Conservation (phyloP, 2,888 invertebrate genomes). For the Unio delphinus region DNA sequence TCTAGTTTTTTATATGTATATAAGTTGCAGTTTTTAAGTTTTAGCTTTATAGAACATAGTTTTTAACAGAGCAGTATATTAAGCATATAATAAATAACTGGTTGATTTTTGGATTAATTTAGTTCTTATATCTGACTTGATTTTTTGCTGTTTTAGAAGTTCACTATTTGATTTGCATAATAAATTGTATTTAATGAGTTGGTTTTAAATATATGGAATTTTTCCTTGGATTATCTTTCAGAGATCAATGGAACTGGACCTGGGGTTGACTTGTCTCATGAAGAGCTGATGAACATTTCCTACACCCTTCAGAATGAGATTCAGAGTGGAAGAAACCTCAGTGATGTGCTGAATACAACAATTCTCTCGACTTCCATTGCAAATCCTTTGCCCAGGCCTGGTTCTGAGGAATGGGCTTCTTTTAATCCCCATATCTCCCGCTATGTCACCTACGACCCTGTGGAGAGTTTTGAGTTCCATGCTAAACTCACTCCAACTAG, state of each 20-base stretch:
- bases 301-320: conserved; percentile 12
- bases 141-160: no score
- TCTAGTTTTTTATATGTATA: no score
- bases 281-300: conserved; percentile 9
- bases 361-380: conserved; percentile 11
- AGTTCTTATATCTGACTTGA: no score
- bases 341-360: conserved; percentile 16
- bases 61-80: no score
- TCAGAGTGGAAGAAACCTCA: conserved; percentile 17
- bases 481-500: conserved; percentile 13
- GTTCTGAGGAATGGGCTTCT: conserved; percentile 13
- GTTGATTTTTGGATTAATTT: no score
- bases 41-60: neutral
- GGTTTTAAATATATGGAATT: neutral
- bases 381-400: conserved; percentile 9
- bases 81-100: no score
- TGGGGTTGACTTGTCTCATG: conserved; percentile 5
- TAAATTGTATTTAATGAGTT: neutral
- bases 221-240: neutral
- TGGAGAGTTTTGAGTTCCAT: conserved; percentile 15
- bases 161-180: no score
- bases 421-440: conserved; percentile 5
- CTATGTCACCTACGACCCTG: conserved; percentile 9
- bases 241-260: conserved; percentile 7
- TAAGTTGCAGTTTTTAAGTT: no score